Conservation (phyloP, 2,797 vertebrate genomes). For the Semotilus atromaculatus region DNA sequence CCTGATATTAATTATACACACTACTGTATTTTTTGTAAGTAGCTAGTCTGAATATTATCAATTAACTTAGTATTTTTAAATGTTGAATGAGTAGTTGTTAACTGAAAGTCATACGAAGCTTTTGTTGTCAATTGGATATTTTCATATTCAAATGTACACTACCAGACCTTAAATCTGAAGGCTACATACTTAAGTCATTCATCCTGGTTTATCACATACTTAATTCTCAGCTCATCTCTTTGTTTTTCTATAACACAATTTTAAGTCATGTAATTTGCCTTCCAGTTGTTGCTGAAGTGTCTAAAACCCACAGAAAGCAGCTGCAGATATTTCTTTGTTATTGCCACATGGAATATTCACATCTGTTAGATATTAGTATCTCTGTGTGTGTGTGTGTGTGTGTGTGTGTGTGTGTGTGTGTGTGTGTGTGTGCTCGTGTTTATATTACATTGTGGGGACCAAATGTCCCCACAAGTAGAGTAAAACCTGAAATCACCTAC, state of each 20-base stretch:
- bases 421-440: conserved; percentile 27
- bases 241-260: neutral
- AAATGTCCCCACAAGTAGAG: no score
- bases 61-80: neutral
- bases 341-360: conserved; percentile 29
- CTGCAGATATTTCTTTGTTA: conserved; percentile 24
- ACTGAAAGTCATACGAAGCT: neutral
- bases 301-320: conserved; percentile 5
- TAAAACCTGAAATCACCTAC: no score
- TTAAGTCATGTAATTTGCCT: neutral
- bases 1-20: neutral
- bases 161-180: neutral
- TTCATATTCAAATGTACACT: neutral
- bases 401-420: neutral
- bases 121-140: neutral
- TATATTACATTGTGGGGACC: no score
- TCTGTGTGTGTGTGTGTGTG: conserved; percentile 8
- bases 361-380: conserved; percentile 52
- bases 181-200: neutral
- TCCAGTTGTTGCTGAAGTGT: neutral
- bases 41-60: neutral
- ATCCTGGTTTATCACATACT: no score
- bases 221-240: neutral
- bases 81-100: neutral
- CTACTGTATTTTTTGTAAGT: neutral